Percentiles rank a stretch among this genome's conserved stretches.
Conservation (phyloP, 2,888 invertebrate species). For the Aelia acuminata region DNA sequence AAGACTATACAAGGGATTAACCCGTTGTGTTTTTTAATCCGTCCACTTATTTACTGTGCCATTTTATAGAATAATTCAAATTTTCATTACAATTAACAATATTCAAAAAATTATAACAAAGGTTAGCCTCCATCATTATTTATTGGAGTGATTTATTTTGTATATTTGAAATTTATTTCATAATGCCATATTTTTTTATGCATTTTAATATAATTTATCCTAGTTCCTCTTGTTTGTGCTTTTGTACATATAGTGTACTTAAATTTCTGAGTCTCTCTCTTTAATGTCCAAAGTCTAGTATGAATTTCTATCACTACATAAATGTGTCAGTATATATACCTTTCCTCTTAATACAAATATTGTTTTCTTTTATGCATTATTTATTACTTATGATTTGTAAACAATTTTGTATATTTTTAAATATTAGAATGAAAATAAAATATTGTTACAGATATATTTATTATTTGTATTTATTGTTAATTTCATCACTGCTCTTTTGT, state of each 20-base stretch:
- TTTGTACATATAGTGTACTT: slow-evolving; percentile 58
- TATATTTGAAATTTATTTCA: slow-evolving; percentile 51
- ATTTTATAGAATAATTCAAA: slow-evolving; percentile 54
- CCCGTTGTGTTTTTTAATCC: slow-evolving; percentile 50
- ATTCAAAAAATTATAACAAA: slow-evolving; percentile 4
- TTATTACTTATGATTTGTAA: slow-evolving; percentile 26
- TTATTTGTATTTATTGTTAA: slow-evolving; percentile 28
- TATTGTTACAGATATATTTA: slow-evolving; percentile 32
- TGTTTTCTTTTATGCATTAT: slow-evolving; percentile 41
- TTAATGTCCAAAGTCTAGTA: slow-evolving; percentile 51
- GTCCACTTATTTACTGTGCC: slow-evolving; percentile 58
- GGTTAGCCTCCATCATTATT: slow-evolving; percentile 59
- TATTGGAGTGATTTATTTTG: slow-evolving; percentile 56
- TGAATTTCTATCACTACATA: slow-evolving; percentile 24
- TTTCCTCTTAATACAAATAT: background rate
- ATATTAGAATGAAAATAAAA: slow-evolving; percentile 47
- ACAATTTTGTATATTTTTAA: slow-evolving; percentile 52
- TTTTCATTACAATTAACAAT: slow-evolving; percentile 3
- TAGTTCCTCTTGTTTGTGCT: slow-evolving; percentile 58
- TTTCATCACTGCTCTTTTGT: slow-evolving; percentile 30
- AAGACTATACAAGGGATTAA: slow-evolving; percentile 53
- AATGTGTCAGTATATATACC: slow-evolving; percentile 6
- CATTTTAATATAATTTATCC: slow-evolving; percentile 53
- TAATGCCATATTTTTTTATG: slow-evolving; percentile 59
- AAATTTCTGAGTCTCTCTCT: slow-evolving; percentile 47